These are phyloP conservation scores for Bufotes viridis DNA, from an alignment of 2,797 vertebrate species.

Conservation along the genomic window DNA sequence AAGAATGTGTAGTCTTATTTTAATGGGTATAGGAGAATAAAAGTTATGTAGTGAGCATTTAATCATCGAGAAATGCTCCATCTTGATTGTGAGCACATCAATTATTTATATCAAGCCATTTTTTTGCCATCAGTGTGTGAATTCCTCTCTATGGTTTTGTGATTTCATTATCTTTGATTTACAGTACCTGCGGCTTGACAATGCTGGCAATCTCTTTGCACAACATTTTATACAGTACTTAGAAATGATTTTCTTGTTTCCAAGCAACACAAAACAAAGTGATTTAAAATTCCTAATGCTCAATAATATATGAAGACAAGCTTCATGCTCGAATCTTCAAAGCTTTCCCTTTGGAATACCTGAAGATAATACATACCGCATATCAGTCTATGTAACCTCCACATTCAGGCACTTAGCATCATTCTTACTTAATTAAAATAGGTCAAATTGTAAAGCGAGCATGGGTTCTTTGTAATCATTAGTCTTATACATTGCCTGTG, in stretches of 20 bases:
- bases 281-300: slow-evolving; percentile 62
- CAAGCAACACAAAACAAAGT: slow-evolving; percentile 63
- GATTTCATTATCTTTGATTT: slow-evolving; percentile 63
- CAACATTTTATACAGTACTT: slow-evolving; percentile 62
- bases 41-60: slow-evolving; percentile 55
- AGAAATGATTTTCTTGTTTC: slow-evolving; percentile 63
- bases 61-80: slow-evolving; percentile 53
- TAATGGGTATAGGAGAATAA: slow-evolving; percentile 42
- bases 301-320: slow-evolving; percentile 63
- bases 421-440: slow-evolving; percentile 54
- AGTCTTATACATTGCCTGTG: not conserved
- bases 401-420: slow-evolving; percentile 44
- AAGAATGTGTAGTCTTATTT: slow-evolving; percentile 52
- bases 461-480: slow-evolving; percentile 33
- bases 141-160: slow-evolving; percentile 44
- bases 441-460: slow-evolving; percentile 45
- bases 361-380: slow-evolving; percentile 48
- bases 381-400: slow-evolving; percentile 42
- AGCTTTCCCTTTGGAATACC: slow-evolving; percentile 53
- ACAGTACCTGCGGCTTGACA: slow-evolving; percentile 57
- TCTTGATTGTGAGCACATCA: slow-evolving; percentile 60
- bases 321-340: slow-evolving; percentile 53
- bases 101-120: slow-evolving; percentile 57
- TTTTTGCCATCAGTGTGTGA: slow-evolving; percentile 58
- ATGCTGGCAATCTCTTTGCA: slow-evolving; percentile 63